Evolutionary conservation across 2,113 vertebrate genomes (phyloP), one percentile per base, ranked within the genome.

Genomic region (Rallus limicola): DNA sequence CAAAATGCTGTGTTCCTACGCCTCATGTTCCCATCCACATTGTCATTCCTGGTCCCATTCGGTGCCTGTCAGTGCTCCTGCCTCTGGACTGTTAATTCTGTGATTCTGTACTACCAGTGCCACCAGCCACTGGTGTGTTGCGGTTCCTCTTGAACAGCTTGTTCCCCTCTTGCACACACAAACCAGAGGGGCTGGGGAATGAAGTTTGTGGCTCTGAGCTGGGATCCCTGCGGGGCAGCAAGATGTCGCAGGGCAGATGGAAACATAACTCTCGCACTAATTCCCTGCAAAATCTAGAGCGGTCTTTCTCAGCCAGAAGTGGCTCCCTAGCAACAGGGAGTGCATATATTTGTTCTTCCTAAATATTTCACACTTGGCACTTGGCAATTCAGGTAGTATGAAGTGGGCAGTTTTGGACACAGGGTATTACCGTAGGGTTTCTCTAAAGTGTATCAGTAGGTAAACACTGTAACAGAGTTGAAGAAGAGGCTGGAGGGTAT

Each of bases 11-110:
- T 6, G 4, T 52, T 20, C 52, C 10, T 3, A 1, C 4, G 7
- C 56, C n/a, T 50, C 1, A 0, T 9, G 1, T 13, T 71, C 21
- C 23, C 5, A 7, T 38, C 24, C 2, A 1, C 0, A 0, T 1
- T 55, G 29, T 62, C 1, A 0, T 48, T 56, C 2, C 5, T 5
- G 2, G 24, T 84, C 53, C 23, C 2, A 1, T 33, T 84, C 2
- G 3, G 26, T 28, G 53, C 26, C 44, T 82, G 24, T 44, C 46
- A 5, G 52, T 14, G 29, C 78, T 79, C 81, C 72, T n/a, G 2
- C 31, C 34, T 62, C 55, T 70, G 58, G n/a, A 9, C 44, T 46
- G 44, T 46, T 46, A 46, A 18, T 46, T 46, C 44, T 46, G 44
- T 46, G 44, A 46, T 46, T 46, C 44, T 18, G 44, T 46, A 46